Evolutionary conservation across 2,113 vertebrate genomes (phyloP).

Genomic region (Pungitius pungitius): DNA sequence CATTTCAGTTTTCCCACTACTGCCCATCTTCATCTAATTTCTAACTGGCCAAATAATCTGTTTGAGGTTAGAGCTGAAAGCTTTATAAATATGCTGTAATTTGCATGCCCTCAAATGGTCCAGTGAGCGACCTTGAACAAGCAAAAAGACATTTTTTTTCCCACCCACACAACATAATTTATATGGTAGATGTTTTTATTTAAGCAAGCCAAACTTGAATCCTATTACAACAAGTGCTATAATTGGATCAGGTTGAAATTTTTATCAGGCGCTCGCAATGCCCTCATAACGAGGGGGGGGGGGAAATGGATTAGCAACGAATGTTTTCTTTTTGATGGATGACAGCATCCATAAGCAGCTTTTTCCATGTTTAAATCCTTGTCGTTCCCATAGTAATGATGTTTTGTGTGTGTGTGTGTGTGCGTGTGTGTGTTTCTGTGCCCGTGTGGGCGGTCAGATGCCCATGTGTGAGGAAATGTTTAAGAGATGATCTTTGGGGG

Average conservation of each 20-base stretch:
- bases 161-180: constrained; percentile 55
- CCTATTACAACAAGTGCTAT: constrained; percentile 72
- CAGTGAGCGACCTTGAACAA: constrained; percentile 54
- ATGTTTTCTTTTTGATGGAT: constrained; percentile 71
- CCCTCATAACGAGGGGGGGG: constrained; percentile 65
- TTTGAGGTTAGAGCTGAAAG: constrained; percentile 23
- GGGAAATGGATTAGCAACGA: constrained; percentile 74
- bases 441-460: constrained; percentile 76
- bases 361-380: constrained; percentile 71
- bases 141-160: not conserved
- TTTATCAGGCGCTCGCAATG: constrained; percentile 77
- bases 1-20: constrained; percentile 2
- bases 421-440: constrained; percentile 40
- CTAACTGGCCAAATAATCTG: constrained; percentile 9
- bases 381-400: constrained; percentile 77
- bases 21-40: constrained; percentile 1
- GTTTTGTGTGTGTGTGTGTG: constrained; percentile 60
- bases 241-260: constrained; percentile 79
- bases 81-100: constrained; percentile 23
- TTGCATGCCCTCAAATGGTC: constrained; percentile 36
- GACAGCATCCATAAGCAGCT: constrained; percentile 76
- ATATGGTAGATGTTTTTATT: constrained; percentile 55
- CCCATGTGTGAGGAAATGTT: constrained; percentile 79
- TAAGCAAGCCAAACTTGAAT: constrained; percentile 70
- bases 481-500: constrained; percentile 73